Evolutionary conservation across 2,888 invertebrate species (phyloP).

Genomic region (Drosophila lutescens): DNA sequence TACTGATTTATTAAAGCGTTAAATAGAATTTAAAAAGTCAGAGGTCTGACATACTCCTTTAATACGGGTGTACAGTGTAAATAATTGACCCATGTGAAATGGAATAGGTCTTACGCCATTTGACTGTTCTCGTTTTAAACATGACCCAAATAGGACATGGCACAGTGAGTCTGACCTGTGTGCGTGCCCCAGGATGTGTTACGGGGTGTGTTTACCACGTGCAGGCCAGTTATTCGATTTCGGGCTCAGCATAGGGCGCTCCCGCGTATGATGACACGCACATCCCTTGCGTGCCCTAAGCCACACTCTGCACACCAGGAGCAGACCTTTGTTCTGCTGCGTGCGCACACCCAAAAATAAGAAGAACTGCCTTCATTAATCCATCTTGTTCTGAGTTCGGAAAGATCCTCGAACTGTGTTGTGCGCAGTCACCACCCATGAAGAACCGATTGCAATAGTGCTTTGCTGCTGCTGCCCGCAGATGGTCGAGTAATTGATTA

Average conservation of each 20-base stretch:
- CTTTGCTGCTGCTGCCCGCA: conserved; percentile 4
- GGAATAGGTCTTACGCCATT: not conserved
- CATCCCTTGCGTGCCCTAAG: conserved; percentile 24
- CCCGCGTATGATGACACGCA: conserved; percentile 38
- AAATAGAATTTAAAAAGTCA: conserved; percentile 5
- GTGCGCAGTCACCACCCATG: not conserved
- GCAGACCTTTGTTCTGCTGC: conserved; percentile 3
- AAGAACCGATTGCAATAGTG: not conserved
- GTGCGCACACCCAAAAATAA: conserved; percentile 4
- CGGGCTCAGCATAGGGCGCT: conserved; percentile 4
- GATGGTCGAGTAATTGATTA: conserved; percentile 5
- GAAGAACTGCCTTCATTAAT: conserved; percentile 7
- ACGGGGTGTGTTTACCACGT: conserved; percentile 28
- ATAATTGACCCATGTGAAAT: too few relatives aligned
- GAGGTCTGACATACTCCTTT: not conserved
- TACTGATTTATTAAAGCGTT: not conserved
- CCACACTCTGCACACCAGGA: conserved; percentile 19
- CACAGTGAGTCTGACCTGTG: conserved; percentile 33
- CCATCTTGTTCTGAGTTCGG: not conserved
- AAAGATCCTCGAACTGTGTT: conserved; percentile 8
- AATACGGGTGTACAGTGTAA: not conserved
- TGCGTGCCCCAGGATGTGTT: conserved; percentile 24
- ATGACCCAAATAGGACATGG: conserved; percentile 74
- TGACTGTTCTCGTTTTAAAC: conserved; percentile 33
- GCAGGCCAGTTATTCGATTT: not conserved